Conservation (phyloP, 2,797 vertebrate species). For the Molothrus aeneus region DNA sequence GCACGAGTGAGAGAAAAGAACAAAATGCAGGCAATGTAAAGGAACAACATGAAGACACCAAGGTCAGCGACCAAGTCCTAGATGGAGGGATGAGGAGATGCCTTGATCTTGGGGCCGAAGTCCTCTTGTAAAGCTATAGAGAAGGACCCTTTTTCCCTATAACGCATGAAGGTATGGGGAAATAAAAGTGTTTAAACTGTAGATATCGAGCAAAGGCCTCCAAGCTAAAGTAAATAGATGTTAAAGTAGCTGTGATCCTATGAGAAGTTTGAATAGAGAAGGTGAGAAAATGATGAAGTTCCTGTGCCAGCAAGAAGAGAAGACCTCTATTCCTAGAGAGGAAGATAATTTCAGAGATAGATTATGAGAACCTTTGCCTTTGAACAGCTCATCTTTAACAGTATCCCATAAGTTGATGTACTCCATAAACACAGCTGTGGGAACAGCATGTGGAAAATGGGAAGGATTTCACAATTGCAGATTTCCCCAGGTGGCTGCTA, state of each 20-base stretch:
- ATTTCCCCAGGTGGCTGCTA: not conserved
- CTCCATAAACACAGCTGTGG: not conserved
- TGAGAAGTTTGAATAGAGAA: not conserved
- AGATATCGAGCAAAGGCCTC: not conserved
- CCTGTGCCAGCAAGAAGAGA: not conserved
- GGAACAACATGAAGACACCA: not conserved
- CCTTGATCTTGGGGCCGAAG: not conserved
- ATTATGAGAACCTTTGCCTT: not conserved
- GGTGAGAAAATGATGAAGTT: not conserved
- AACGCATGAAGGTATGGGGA: not conserved
- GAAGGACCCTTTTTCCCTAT: not conserved
- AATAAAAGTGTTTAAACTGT: not conserved
- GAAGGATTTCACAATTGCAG: not conserved
- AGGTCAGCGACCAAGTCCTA: not conserved
- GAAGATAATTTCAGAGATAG: not conserved
- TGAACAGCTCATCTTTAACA: not conserved
- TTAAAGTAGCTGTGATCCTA: not conserved
- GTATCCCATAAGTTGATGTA: not conserved
- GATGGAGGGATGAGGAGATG: not conserved
- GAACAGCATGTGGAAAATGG: not conserved
- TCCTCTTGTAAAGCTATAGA: not conserved
- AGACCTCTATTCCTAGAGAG: not conserved
- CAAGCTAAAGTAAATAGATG: not conserved
- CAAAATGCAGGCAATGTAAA: not conserved
- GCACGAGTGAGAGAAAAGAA: not conserved